Evolutionary conservation across 2,797 vertebrate species (phyloP).

Genomic region (Holocentrus rufus): DNA sequence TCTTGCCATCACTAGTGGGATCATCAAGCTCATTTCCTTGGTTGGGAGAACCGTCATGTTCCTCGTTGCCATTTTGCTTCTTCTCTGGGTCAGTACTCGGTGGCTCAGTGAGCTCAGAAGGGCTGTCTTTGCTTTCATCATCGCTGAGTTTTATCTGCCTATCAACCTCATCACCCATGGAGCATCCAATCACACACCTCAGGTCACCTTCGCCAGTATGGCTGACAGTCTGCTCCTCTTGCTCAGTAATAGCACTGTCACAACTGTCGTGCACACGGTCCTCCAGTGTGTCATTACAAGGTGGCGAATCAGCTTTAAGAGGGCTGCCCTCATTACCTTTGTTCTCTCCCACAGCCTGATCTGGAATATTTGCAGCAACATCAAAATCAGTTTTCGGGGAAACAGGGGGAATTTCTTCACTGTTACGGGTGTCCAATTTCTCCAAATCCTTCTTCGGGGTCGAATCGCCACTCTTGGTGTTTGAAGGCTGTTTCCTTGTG

Average conservation of each 20-base stretch:
- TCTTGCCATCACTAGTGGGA: slow-evolving; percentile 16
- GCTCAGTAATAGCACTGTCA: slow-evolving; percentile 44
- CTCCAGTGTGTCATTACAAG: slow-evolving; percentile 51
- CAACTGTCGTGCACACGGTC: slow-evolving; percentile 57
- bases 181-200: slow-evolving; percentile 14
- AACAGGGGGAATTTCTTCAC: slow-evolving; percentile 48
- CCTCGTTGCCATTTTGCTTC: slow-evolving; percentile 19
- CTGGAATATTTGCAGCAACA: slow-evolving; percentile 43
- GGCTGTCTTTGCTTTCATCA: slow-evolving; percentile 43
- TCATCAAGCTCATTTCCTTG: slow-evolving; percentile 37
- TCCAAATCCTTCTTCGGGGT: slow-evolving; percentile 38
- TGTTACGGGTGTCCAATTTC: slow-evolving; percentile 29
- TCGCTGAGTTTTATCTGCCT: slow-evolving; percentile 34
- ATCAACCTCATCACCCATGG: slow-evolving; percentile 44
- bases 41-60: slow-evolving; percentile 49
- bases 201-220: slow-evolving; percentile 41
- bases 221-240: slow-evolving; percentile 42
- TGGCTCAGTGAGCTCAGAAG: slow-evolving; percentile 29
- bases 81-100: slow-evolving; percentile 16
- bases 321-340: slow-evolving; percentile 58
- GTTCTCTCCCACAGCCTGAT: slow-evolving; percentile 40
- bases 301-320: slow-evolving; percentile 70
- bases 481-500: slow-evolving; percentile 40
- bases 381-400: slow-evolving; percentile 58
- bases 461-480: slow-evolving; percentile 31